Percentiles rank a stretch among this genome's conserved stretches.
Evolutionary conservation across 2,888 invertebrate genomes (phyloP).

Genomic region (Troglohyphantes excavatus): DNA sequence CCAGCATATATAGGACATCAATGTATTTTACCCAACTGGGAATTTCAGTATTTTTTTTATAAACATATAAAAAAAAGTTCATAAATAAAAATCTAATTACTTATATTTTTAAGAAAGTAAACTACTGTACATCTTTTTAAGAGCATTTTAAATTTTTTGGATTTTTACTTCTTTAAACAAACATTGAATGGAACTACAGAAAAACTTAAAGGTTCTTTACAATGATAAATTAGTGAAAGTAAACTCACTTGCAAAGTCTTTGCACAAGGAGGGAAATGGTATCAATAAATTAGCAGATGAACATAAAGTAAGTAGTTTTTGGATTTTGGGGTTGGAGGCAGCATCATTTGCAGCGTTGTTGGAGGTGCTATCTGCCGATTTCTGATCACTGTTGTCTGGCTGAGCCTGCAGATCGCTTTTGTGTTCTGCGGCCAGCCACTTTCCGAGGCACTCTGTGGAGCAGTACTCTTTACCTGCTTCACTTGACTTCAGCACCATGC

Average conservation of each 20-base stretch:
- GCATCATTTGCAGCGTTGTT: conserved; percentile 10
- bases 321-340: conserved; percentile 66
- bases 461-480: conserved; percentile 78
- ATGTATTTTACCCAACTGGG: no score
- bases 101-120: no score
- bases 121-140: no score
- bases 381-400: conserved; percentile 18
- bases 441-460: conserved; percentile 78
- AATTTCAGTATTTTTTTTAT: no score
- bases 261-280: conserved; percentile 70
- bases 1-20: no score
- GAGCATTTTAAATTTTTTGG: no score
- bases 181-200: no score
- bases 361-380: neutral
- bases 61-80: no score
- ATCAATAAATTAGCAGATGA: conserved; percentile 75
- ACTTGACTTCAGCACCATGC: conserved; percentile 69
- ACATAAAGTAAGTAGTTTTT: conserved; percentile 77
- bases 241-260: conserved; percentile 67
- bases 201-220: no score
- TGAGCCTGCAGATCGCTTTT: conserved; percentile 18
- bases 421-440: conserved; percentile 75
- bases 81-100: no score
- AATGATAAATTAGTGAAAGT: no score
- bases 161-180: no score